These are phyloP conservation scores for Octopus bimaculoides DNA, from an alignment of 1,140 invertebrate species.

Conservation along the genomic window DNA sequence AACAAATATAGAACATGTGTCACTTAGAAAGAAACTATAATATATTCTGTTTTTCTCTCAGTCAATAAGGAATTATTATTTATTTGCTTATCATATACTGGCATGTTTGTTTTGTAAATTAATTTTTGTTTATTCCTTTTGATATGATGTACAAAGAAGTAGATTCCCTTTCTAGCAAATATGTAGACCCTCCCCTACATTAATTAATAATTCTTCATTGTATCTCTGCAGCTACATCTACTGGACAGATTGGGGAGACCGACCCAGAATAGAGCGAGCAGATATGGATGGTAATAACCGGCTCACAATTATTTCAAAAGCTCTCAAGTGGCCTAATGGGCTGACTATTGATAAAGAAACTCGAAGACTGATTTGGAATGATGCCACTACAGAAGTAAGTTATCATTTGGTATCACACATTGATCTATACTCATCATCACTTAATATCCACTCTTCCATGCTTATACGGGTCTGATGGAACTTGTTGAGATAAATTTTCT, in stretches of 20 bases:
- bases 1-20: too few species aligned
- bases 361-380: conserved; percentile 88
- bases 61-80: too few species aligned
- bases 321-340: conserved; percentile 66
- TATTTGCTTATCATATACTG: too few species aligned
- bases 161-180: too few species aligned
- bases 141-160: too few species aligned
- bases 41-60: neutral
- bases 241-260: conserved; percentile 99
- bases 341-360: conserved; percentile 74
- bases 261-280: conserved; percentile 91
- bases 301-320: conserved; percentile 32
- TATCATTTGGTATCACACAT: too few species aligned
- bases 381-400: conserved; percentile 66
- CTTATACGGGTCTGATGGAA: too few species aligned
- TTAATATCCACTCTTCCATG: too few species aligned
- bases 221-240: conserved; percentile 66
- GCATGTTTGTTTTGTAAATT: neutral
- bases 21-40: neutral
- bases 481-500: too few species aligned
- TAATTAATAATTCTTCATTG: neutral
- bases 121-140: neutral
- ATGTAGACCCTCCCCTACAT: too few species aligned
- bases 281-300: conserved; percentile 83
- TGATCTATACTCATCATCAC: too few species aligned